Percentiles rank a stretch among this genome's conserved stretches.
phyloP scores from a whole-genome alignment of 2,888 invertebrate genomes.

The Harpalus rufipes region DNA sequence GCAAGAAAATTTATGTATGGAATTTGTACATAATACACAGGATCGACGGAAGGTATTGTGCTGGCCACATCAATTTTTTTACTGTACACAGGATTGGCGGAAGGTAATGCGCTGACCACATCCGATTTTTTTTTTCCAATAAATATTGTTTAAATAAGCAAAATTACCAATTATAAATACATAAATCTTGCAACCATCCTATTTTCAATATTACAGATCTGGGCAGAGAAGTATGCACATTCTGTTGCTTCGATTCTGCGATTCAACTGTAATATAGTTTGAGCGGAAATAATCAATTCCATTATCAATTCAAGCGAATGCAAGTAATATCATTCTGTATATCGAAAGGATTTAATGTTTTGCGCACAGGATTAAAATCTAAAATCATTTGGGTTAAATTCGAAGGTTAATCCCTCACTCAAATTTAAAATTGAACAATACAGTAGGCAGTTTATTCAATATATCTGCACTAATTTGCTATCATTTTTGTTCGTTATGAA shows the following conservation, averaged over 20 bases:
- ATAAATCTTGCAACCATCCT: no score
- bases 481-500: not conserved
- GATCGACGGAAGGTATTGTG: no score
- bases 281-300: constrained; percentile 10
- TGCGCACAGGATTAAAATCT: constrained; percentile 8
- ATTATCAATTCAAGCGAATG: constrained; percentile 25
- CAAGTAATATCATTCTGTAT: not conserved
- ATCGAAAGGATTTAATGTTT: constrained; percentile 20
- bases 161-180: no score
- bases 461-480: not conserved
- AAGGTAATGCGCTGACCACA: no score
- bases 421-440: not conserved
- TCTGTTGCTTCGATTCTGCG: not conserved
- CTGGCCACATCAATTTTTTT: no score
- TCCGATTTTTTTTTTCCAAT: no score
- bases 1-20: no score
- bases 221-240: not conserved
- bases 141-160: no score
- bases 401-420: not conserved
- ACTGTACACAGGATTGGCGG: no score
- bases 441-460: not conserved
- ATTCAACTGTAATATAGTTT: not conserved
- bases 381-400: not conserved
- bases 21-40: no score
- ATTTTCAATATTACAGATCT: no score